Base-by-base conservation (phyloP, 1,140 invertebrate genomes). In the Drosophila nigromelanica region DNA sequence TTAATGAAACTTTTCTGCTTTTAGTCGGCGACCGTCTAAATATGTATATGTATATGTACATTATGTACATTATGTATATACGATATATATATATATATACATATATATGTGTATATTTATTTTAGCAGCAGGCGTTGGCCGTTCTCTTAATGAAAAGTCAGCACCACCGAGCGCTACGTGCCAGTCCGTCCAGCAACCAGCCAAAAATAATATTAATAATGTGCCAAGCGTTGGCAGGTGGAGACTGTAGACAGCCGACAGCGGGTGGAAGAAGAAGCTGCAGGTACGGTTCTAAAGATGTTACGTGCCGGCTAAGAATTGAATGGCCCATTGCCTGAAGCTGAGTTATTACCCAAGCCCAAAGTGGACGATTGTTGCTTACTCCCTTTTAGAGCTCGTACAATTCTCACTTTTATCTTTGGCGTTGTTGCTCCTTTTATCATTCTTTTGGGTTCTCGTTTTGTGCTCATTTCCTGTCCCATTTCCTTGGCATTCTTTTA, bases 141-240 rank as follows among this genome's bases (percentile, higher is more conserved):
- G 60, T 59, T 70, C 66, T 61, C 75, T 74, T 87, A 87, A 87
- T 87, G 83, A 87, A 87, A 89, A 87, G 82, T 89, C 83, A 67
- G 78, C 35, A 27, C 40, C 48, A 51, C 62, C 54, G 45, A 78
- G 45, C 40, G 37, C 64, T 82, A 81, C 72, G 80, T 83, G 80
- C 80, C 78, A 55, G 68, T 42, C 72, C 71, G 73, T 42, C 40
- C 18, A 40, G n/a, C 6, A 35, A 47, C 52, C 64, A 45, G 30
- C 50, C 50, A 62, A 68, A 85, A 83, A 83, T 72, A 81, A 87
- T 85, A 87, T 85, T 85, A 87, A 85, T 85, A 85, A 87, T 78
- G 70, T 68, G 82, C 48, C 42, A 61, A 56, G 50, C 47, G 27
- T 14, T 42, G 52, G 42, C 43, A 48, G 52, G 43, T 30, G 5